Evolutionary conservation across 2,888 invertebrate species (phyloP), one percentile per base, ranked within the genome.

Genomic region (Gryllus longicercus): DNA sequence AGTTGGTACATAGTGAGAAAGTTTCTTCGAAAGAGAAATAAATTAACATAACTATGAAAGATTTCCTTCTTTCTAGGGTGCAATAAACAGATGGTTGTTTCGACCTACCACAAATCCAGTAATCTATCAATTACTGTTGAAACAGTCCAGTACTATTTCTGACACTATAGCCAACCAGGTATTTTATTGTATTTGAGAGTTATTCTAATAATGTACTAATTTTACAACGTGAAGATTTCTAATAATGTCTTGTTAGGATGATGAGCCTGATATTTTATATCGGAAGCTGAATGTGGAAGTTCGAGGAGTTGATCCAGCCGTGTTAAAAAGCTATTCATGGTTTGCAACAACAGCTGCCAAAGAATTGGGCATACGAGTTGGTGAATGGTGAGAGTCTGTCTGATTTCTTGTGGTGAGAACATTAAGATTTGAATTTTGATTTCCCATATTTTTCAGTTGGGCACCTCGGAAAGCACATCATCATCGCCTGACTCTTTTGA

Each of bases 271-370:
- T 85, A 95, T 93, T 86, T 89, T 98, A 74, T 97, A 92, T 85
- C 94, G 93, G 87, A 91, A 91, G 84, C 88, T 98, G 12, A 94
- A 95, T 86, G 86, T 98, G 81, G 97, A 98, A 89, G 90, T 97
- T 84, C 91, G 93, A 85, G 95, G 96, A 21, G 93, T 96, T 85
- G 98, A 98, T 86, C 92, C 92, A 2, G 94, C 94, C 0, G 96
- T 98, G 0, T 87, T 98, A 38, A 91, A 93, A 82, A 98, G 97
- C 88, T 99, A 96, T 86, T 92, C 93, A 18, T 92, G 92, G 90
- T 98, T 97, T 88, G 92, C 95, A 49, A 90, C 91, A 10, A 92
- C 92, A 80, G 93, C 96, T 51, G 96, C 97, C 0, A 89, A 91
- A 74, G 92, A 96, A 87, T 90, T 98, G 81, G 94, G 93, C 49